Percentiles rank a stretch among this genome's conserved stretches.
Conservation (phyloP, 2,797 vertebrate species). For the Antennarius maculatus region DNA sequence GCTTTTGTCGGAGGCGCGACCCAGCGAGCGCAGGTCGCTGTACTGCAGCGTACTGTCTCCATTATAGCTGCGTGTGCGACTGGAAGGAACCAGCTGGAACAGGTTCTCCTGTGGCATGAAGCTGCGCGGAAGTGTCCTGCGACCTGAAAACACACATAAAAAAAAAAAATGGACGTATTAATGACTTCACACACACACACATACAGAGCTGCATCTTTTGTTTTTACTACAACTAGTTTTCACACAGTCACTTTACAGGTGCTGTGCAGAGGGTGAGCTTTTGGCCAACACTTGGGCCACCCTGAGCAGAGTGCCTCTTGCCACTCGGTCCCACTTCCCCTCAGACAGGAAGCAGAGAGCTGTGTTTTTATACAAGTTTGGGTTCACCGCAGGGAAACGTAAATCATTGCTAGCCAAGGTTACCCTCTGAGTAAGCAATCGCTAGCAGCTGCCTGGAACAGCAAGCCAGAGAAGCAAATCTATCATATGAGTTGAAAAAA, state of each 20-base stretch:
- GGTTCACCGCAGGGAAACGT: conserved; percentile 72
- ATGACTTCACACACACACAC: background rate
- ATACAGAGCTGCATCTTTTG: conserved; percentile 12
- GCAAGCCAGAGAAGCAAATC: conserved; percentile 49
- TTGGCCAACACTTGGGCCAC: conserved; percentile 43
- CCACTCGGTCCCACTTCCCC: conserved; percentile 66
- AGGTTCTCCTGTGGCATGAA: conserved; percentile 91
- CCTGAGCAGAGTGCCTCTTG: conserved; percentile 54
- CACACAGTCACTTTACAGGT: conserved; percentile 43
- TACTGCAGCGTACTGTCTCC: conserved; percentile 87
- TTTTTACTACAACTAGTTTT: conserved; percentile 18
- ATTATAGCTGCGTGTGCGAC: conserved; percentile 88
- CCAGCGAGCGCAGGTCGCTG: conserved; percentile 82
- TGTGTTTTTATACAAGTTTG: conserved; percentile 72
- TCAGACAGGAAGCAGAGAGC: conserved; percentile 77
- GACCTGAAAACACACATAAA: conserved; percentile 75
- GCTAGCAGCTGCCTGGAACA: conserved; percentile 65
- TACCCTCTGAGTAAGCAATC: conserved; percentile 73
- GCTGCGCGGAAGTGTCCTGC: conserved; percentile 91
- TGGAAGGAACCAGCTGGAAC: conserved; percentile 90
- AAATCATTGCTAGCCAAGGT: conserved; percentile 78
- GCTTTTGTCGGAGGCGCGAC: conserved; percentile 82
- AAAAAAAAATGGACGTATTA: background rate
- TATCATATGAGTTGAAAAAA: conserved; percentile 7
- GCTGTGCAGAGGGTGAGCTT: conserved; percentile 33